Percentiles rank a stretch among this genome's conserved stretches.
phyloP scores from a whole-genome alignment of 2,888 invertebrate genomes.

The Andricus quercusramuli region DNA sequence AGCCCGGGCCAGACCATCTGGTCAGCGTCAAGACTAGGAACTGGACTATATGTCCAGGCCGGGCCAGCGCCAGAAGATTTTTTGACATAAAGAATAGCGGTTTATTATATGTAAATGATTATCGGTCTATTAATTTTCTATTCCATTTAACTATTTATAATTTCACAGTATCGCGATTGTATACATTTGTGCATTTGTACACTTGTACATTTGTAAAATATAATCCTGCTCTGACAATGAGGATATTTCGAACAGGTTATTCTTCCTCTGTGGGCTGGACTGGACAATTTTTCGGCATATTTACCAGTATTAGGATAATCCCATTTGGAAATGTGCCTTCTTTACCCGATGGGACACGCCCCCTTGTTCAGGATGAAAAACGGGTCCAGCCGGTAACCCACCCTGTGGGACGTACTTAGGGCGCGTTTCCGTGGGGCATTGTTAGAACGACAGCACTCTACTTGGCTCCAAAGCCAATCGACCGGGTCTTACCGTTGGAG shows the following conservation, averaged over 20 bases:
- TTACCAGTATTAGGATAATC: constrained; percentile 67
- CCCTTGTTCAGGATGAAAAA: constrained; percentile 24
- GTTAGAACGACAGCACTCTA: constrained; percentile 23
- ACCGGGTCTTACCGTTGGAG: constrained; percentile 24
- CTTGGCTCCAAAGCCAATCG: constrained; percentile 35
- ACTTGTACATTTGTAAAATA: not conserved
- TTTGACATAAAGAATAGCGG: too few species aligned
- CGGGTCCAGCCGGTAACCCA: constrained; percentile 21
- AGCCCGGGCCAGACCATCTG: too few species aligned
- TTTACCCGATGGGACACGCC: constrained; percentile 42
- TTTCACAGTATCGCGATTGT: too few species aligned
- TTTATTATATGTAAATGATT: too few species aligned
- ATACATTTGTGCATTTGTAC: not conserved
- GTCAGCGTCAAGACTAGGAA: too few species aligned
- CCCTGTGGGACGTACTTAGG: constrained; percentile 30
- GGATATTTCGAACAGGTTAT: constrained; percentile 14
- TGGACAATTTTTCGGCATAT: constrained; percentile 59
- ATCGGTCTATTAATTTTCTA: too few species aligned
- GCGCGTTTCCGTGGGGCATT: constrained; percentile 28
- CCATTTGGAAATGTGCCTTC: constrained; percentile 50
- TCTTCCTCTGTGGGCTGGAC: not conserved
- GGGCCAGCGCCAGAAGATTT: too few species aligned
- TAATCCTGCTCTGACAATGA: not conserved
- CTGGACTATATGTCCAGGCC: too few species aligned
- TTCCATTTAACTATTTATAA: too few species aligned